These are phyloP conservation scores for Mechanitis messenoides DNA, from an alignment of 2,888 invertebrate species.

Conservation along the genomic window DNA sequence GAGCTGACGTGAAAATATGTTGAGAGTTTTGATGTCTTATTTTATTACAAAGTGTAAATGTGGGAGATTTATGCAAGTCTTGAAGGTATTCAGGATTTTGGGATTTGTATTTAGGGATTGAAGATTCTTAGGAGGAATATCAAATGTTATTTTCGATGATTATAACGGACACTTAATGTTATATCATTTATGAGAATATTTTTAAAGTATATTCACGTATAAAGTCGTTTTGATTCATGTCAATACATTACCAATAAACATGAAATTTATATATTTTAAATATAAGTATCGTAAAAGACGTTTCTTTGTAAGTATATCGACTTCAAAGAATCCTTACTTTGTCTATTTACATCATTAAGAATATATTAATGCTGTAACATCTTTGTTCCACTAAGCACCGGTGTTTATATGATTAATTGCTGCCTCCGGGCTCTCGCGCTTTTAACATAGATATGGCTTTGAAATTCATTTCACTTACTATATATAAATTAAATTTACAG, in stretches of 20 bases:
- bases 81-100: conserved; percentile 5
- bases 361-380: conserved; percentile 26
- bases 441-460: neutral
- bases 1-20: conserved; percentile 20
- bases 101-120: neutral
- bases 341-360: conserved; percentile 21
- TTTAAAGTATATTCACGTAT: too few species aligned
- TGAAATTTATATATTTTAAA: neutral
- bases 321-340: conserved; percentile 16
- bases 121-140: too few species aligned
- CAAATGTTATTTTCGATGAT: too few species aligned
- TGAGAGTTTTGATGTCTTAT: conserved; percentile 17
- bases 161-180: too few species aligned
- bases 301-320: conserved; percentile 3
- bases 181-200: too few species aligned
- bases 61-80: conserved; percentile 3
- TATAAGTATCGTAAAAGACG: neutral
- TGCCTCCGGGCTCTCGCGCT: conserved; percentile 6
- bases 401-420: conserved; percentile 24
- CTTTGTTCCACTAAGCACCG: conserved; percentile 20
- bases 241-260: too few species aligned
- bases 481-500: neutral
- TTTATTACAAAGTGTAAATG: conserved; percentile 8
- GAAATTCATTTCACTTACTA: neutral
- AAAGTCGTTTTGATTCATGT: too few species aligned